A percentile compares a stretch with the other conserved stretches of the same genome.
Conservation (phyloP, 2,888 invertebrate genomes). For the Drosophila greeni region DNA sequence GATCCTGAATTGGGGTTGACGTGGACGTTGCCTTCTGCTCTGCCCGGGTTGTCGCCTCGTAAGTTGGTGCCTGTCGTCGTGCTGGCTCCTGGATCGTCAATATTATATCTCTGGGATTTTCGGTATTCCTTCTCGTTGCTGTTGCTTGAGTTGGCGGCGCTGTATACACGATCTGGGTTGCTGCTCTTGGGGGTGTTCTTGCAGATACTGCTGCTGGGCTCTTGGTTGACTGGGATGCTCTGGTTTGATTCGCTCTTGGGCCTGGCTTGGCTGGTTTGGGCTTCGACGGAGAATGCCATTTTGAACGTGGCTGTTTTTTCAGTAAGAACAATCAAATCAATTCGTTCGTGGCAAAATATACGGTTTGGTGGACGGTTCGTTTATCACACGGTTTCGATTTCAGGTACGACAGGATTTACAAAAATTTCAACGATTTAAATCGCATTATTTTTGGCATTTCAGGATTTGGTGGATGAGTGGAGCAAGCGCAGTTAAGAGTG, state of each 20-base stretch:
- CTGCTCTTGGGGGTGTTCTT: constrained; percentile 35
- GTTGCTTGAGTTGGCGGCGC: constrained; percentile 22
- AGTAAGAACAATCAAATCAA: constrained; percentile 18
- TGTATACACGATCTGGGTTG: constrained; percentile 24
- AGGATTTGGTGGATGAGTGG: constrained; percentile 73
- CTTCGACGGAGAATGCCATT: constrained; percentile 75
- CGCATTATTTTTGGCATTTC: constrained; percentile 25
- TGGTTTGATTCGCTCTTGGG: constrained; percentile 65
- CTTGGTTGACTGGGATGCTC: constrained; percentile 43
- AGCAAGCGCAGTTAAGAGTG: constrained; percentile 73
- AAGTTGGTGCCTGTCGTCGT: constrained; percentile 52
- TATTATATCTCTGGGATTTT: constrained; percentile 72
- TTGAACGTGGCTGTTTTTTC: constrained; percentile 73
- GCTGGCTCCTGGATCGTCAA: constrained; percentile 76
- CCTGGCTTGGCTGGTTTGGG: constrained; percentile 73
- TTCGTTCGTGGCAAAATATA: constrained; percentile 23
- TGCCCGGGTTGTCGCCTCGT: constrained; percentile 41
- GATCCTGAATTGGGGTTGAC: constrained; percentile 11
- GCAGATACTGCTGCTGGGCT: constrained; percentile 25
- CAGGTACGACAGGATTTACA: constrained; percentile 55
- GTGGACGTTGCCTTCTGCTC: constrained; percentile 1
- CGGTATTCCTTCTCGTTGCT: constrained; percentile 58
- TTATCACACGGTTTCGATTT: constrained; percentile 37
- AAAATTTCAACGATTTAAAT: constrained; percentile 41
- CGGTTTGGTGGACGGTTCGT: constrained; percentile 56